These are phyloP conservation scores for Silurus aristotelis DNA, from an alignment of 2,797 vertebrate species.

Conservation along the genomic window DNA sequence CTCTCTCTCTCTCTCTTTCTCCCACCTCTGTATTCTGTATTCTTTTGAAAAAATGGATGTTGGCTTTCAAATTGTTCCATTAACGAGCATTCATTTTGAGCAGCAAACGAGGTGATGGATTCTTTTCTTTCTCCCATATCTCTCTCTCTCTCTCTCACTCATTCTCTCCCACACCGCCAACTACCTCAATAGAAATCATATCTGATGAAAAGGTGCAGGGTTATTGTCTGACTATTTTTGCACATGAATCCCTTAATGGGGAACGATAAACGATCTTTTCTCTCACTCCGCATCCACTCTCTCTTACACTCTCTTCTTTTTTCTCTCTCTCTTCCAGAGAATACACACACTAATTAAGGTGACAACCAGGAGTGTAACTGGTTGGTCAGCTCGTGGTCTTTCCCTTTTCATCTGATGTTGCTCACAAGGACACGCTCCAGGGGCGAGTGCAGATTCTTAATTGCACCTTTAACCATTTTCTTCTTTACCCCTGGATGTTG, in stretches of 20 bases:
- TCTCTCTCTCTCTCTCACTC: neutral
- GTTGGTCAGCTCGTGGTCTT: neutral
- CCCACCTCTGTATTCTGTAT: neutral
- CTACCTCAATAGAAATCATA: constrained; percentile 11
- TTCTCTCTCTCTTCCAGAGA: neutral
- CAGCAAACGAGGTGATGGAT: constrained; percentile 11
- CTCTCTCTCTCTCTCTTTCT: neutral
- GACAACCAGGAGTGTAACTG: neutral
- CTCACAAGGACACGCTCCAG: neutral
- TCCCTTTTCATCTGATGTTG: neutral
- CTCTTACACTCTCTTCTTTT: neutral
- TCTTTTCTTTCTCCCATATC: constrained; percentile 1
- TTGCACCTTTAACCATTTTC: constrained; percentile 31
- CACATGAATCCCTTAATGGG: neutral
- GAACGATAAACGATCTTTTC: constrained; percentile 18
- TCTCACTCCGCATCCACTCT: neutral
- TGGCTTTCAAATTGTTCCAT: constrained; percentile 8
- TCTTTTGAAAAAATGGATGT: constrained; percentile 4
- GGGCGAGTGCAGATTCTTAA: constrained; percentile 36
- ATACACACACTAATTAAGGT: neutral
- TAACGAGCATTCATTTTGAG: neutral
- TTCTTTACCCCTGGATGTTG: neutral
- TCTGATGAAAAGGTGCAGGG: constrained; percentile 24
- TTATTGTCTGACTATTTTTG: constrained; percentile 26
- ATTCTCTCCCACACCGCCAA: neutral